A percentile compares a stretch with the other conserved stretches of the same genome.
Evolutionary conservation across 1,140 invertebrate genomes (phyloP).

Genomic region (Drosophila aff.): DNA sequence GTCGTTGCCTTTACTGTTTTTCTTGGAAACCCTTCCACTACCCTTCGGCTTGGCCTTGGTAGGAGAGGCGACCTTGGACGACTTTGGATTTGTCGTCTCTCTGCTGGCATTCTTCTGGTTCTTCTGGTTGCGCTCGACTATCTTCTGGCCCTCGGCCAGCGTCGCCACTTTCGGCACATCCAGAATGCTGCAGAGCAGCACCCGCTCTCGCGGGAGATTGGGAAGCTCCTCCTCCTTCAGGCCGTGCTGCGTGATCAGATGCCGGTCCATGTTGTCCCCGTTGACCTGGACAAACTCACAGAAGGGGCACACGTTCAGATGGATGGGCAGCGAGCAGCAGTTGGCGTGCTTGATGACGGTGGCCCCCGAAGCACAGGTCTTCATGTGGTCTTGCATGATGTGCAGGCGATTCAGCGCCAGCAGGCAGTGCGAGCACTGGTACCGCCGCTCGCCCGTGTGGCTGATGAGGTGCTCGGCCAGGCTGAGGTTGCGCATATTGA

Average conservation of each 20-base stretch:
- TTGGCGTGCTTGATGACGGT: neutral
- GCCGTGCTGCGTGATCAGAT: slow-evolving; percentile 86
- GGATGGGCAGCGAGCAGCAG: slow-evolving; percentile 8
- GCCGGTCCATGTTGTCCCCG: slow-evolving; percentile 85
- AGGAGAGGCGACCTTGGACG: neutral
- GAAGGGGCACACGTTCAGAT: slow-evolving; percentile 86
- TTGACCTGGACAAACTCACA: slow-evolving; percentile 88
- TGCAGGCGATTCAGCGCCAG: neutral
- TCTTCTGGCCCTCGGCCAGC: neutral
- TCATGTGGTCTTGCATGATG: slow-evolving; percentile 12
- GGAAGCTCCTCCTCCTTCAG: neutral
- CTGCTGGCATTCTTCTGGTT: too few relatives aligned
- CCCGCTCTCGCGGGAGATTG: slow-evolving; percentile 12
- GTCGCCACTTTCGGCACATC: neutral
- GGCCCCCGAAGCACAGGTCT: slow-evolving; percentile 26
- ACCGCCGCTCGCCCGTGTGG: slow-evolving; percentile 89
- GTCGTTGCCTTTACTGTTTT: neutral
- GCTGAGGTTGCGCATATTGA: neutral
- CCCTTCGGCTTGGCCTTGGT: neutral
- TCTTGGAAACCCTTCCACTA: neutral
- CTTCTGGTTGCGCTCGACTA: neutral
- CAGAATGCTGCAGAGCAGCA: slow-evolving; percentile 26
- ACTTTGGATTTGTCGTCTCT: neutral
- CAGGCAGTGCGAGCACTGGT: slow-evolving; percentile 86
- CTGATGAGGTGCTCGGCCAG: slow-evolving; percentile 87